Percentiles rank a stretch among this genome's conserved stretches.
Conservation (phyloP, 2,888 invertebrate species). For the Heliconius sara region DNA sequence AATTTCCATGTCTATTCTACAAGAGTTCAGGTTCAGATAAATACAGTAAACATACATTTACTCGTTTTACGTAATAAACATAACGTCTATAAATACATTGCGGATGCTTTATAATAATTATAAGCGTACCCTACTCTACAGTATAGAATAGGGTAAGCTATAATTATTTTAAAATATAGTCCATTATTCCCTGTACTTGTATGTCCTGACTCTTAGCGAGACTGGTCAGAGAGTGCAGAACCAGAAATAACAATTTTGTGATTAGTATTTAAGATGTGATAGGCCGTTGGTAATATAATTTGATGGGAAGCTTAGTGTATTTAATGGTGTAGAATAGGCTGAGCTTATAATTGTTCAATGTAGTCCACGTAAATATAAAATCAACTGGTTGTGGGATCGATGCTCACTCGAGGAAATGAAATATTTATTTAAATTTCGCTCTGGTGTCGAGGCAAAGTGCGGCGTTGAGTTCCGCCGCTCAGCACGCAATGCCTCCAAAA, state of each 20-base stretch:
- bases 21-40: background rate
- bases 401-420: too few relatives aligned
- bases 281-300: slow-evolving; percentile 20
- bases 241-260: slow-evolving; percentile 33
- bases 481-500: too few relatives aligned
- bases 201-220: slow-evolving; percentile 12
- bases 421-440: too few relatives aligned
- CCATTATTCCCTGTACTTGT: slow-evolving; percentile 48
- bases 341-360: too few relatives aligned
- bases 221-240: slow-evolving; percentile 5
- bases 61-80: slow-evolving; percentile 3
- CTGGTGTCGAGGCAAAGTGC: too few relatives aligned
- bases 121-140: slow-evolving; percentile 16
- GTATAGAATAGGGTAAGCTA: slow-evolving; percentile 40
- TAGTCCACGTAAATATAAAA: too few relatives aligned
- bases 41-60: background rate
- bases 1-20: background rate
- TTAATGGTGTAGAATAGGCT: background rate
- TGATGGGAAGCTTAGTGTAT: background rate
- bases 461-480: too few relatives aligned
- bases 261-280: slow-evolving; percentile 38
- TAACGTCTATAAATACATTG: slow-evolving; percentile 24
- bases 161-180: slow-evolving; percentile 54
- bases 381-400: too few relatives aligned
- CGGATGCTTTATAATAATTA: background rate